Evolutionary conservation across 2,888 invertebrate genomes (phyloP).

Genomic region (Resseliella maxima): DNA sequence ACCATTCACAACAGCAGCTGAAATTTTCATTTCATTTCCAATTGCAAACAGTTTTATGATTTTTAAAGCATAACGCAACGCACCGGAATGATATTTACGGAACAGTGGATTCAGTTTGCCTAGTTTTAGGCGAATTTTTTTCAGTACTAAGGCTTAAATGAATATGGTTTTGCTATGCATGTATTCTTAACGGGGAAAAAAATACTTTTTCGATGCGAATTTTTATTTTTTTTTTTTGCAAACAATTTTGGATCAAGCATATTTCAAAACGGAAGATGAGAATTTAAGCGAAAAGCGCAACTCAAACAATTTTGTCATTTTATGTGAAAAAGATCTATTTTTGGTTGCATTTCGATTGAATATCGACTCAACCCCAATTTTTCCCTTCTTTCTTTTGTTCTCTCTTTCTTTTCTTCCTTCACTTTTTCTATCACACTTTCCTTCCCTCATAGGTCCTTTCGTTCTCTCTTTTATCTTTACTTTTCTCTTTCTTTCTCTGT

Average conservation of each 20-base stretch:
- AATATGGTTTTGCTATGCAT: neutral
- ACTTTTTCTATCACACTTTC: no score
- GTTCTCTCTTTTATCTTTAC: no score
- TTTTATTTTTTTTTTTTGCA: no score
- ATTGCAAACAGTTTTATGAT: neutral
- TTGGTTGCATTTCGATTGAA: neutral
- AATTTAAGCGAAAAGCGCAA: no score
- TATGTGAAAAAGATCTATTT: no score
- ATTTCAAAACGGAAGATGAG: no score
- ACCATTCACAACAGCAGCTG: neutral
- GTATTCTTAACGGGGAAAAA: no score
- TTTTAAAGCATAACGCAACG: neutral
- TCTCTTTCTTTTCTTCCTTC: neutral
- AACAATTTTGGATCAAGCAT: no score
- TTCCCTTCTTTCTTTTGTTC: neutral
- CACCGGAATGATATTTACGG: neutral
- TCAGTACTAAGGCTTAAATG: neutral
- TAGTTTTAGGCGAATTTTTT: slow-evolving; percentile 17
- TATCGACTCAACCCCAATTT: neutral
- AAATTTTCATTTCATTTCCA: neutral
- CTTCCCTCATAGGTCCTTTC: no score
- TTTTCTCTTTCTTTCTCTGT: no score
- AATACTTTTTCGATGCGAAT: no score
- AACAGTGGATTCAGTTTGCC: neutral
- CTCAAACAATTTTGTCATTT: no score